phyloP scores from a whole-genome alignment of 2,888 invertebrate genomes.

The Eupithecia abbreviata region DNA sequence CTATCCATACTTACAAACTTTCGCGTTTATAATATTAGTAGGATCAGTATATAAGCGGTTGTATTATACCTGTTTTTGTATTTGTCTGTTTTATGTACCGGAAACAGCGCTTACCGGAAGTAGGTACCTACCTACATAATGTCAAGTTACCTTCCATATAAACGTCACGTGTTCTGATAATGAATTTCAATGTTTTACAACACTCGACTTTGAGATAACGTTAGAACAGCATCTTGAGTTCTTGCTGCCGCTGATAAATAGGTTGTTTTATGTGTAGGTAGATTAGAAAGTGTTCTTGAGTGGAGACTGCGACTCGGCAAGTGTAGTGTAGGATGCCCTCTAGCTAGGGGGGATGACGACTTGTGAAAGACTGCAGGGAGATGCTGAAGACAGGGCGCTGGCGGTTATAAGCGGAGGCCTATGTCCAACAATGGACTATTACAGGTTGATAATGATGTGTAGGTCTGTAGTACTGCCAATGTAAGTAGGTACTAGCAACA shows the following conservation, averaged over 20 bases:
- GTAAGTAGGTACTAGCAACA: not conserved
- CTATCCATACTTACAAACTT: no score
- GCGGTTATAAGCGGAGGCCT: no score
- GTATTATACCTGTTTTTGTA: not conserved
- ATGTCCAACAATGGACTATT: no score
- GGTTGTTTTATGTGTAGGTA: not conserved
- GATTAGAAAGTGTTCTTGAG: no score
- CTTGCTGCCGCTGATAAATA: not conserved
- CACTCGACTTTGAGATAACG: not conserved
- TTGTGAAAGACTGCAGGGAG: no score
- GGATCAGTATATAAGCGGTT: not conserved
- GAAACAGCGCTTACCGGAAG: not conserved
- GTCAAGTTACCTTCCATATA: not conserved
- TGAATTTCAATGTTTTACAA: not conserved
- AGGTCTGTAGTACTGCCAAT: not conserved
- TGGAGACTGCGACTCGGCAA: no score
- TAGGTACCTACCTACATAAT: not conserved
- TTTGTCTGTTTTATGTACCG: not conserved
- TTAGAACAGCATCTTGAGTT: not conserved
- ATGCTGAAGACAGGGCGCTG: no score
- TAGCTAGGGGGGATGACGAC: no score
- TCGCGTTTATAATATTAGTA: no score
- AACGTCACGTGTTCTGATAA: not conserved
- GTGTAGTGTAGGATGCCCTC: no score
- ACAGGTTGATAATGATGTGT: no score